These are phyloP conservation scores for Heliconius melpomene DNA, from an alignment of 1,140 invertebrate genomes.

Conservation along the genomic window DNA sequence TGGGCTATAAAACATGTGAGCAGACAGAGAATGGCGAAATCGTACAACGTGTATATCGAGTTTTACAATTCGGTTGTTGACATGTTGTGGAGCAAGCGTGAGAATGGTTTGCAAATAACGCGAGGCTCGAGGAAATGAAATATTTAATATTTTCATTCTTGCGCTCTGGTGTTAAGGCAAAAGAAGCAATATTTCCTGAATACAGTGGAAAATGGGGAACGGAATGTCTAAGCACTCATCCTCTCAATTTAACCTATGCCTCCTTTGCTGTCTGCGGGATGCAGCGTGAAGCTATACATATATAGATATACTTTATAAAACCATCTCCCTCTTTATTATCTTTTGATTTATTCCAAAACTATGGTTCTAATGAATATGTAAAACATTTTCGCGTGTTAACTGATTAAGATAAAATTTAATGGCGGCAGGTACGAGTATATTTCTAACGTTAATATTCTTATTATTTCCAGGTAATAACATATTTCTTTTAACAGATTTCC, in stretches of 20 bases:
- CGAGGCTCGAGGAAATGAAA: background rate
- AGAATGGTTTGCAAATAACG: slow-evolving; percentile 48
- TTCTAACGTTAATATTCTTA: background rate
- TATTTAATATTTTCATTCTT: no score
- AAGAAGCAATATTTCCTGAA: no score
- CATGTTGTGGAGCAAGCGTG: slow-evolving; percentile 48
- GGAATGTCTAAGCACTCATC: no score
- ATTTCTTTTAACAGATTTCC: background rate
- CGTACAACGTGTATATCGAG: slow-evolving; percentile 61
- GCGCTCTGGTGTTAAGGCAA: no score
- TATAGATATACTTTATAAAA: background rate
- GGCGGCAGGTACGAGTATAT: background rate
- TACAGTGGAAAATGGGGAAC: no score
- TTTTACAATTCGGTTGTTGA: slow-evolving; percentile 60
- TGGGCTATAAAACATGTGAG: slow-evolving; percentile 51
- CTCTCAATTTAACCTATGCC: no score
- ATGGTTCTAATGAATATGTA: slow-evolving; percentile 1
- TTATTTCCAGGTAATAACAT: slow-evolving; percentile 5
- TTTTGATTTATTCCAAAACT: background rate
- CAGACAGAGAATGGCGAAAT: slow-evolving; percentile 56
- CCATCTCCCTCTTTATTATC: background rate
- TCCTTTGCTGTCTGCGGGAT: no score
- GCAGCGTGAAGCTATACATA: background rate
- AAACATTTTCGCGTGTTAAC: slow-evolving; percentile 7
- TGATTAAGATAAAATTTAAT: slow-evolving; percentile 6